phyloP scores from a whole-genome alignment of 2,888 invertebrate species.

The Ceramica pisi region DNA sequence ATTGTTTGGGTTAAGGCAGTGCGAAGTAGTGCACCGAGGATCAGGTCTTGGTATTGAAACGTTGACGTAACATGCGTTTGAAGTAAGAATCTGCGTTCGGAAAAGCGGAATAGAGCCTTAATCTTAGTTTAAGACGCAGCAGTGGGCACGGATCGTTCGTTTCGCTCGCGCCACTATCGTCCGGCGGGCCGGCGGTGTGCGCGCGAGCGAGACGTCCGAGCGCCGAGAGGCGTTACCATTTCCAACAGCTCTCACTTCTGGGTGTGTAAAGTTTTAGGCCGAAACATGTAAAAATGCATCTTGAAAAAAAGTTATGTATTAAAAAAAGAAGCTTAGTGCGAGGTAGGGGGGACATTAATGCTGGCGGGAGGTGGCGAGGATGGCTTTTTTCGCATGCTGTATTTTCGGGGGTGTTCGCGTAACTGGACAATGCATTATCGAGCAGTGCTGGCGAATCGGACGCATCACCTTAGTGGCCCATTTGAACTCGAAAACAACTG shows the following conservation, averaged over 20 bases:
- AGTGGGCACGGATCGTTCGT: conserved; percentile 80
- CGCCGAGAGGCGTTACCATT: conserved; percentile 86
- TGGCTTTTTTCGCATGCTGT: conserved; percentile 90
- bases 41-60: conserved; percentile 62
- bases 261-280: conserved; percentile 91
- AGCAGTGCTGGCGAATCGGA: conserved; percentile 78
- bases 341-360: conserved; percentile 89
- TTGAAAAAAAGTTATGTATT: conserved; percentile 91
- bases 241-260: conserved; percentile 84
- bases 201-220: conserved; percentile 85
- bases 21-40: conserved; percentile 55
- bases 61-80: conserved; percentile 79
- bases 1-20: conserved; percentile 55
- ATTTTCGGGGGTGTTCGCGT: conserved; percentile 89
- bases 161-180: conserved; percentile 89
- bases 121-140: conserved; percentile 88
- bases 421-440: conserved; percentile 90
- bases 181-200: conserved; percentile 74
- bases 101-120: conserved; percentile 87
- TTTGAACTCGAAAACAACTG: conserved; percentile 79
- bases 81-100: conserved; percentile 83
- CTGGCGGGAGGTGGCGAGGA: conserved; percentile 87
- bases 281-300: conserved; percentile 91
- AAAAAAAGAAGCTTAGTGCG: conserved; percentile 91
- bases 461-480: conserved; percentile 86